phyloP scores from a whole-genome alignment of 2,113 vertebrate species.

The Barbus barbus region DNA sequence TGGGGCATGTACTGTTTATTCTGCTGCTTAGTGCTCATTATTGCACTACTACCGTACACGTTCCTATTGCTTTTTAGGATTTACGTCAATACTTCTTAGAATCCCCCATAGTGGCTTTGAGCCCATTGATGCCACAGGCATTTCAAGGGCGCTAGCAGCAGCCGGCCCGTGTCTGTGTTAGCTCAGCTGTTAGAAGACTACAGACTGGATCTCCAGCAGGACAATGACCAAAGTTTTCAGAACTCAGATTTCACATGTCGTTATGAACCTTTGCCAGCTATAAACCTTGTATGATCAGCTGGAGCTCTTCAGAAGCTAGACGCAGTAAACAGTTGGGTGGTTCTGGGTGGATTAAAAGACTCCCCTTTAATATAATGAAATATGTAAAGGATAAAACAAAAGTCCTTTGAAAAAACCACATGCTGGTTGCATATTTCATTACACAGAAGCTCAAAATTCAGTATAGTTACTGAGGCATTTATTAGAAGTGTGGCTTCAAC shows the following conservation, averaged over 20 bases:
- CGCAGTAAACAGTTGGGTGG: conserved; percentile 23
- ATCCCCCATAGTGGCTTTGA: conserved; percentile 30
- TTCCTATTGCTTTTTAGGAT: not conserved
- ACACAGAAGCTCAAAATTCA: too few relatives aligned
- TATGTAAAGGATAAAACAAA: not conserved
- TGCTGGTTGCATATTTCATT: too few relatives aligned
- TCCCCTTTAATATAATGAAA: not conserved
- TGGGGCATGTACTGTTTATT: not conserved
- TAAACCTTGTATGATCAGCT: conserved; percentile 52
- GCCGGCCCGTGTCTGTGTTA: conserved; percentile 47
- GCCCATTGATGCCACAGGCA: conserved; percentile 17
- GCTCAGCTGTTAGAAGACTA: conserved; percentile 48
- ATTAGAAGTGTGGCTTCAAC: too few relatives aligned
- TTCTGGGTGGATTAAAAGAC: not conserved
- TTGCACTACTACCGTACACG: not conserved
- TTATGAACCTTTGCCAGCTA: conserved; percentile 42
- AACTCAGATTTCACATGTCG: conserved; percentile 42
- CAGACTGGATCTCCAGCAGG: conserved; percentile 1
- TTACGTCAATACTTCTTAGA: conserved; percentile 25
- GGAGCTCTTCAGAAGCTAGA: conserved; percentile 31
- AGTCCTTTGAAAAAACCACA: not conserved
- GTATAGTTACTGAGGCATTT: not conserved
- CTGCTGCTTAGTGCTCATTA: not conserved
- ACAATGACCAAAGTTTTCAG: conserved; percentile 36
- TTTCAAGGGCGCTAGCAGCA: conserved; percentile 18